Conservation (phyloP, 2,888 invertebrate genomes). For the Lochmaea crataegi region DNA sequence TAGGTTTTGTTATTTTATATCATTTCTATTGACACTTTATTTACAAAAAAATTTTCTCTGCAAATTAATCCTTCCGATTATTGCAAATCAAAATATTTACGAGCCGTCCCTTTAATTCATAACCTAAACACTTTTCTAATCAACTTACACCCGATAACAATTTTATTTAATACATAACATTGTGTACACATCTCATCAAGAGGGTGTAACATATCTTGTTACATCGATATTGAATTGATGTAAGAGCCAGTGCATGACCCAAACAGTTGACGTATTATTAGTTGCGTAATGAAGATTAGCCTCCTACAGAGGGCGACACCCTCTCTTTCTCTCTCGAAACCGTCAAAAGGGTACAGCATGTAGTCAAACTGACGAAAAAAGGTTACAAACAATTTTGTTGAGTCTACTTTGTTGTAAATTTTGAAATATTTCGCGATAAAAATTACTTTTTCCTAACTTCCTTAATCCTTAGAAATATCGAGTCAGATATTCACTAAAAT, state of each 20-base stretch:
- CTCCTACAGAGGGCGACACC: conserved; percentile 58
- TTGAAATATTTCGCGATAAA: no score
- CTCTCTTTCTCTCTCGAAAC: conserved; percentile 43
- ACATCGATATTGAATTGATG: conserved; percentile 51
- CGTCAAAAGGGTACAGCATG: background rate
- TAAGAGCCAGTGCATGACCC: conserved; percentile 56
- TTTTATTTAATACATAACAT: conserved; percentile 36
- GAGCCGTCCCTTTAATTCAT: conserved; percentile 4
- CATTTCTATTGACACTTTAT: no score
- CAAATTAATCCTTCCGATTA: background rate
- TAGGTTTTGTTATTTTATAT: no score
- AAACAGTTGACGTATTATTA: conserved; percentile 60
- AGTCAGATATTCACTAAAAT: no score
- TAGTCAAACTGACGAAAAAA: background rate
- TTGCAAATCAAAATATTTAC: background rate
- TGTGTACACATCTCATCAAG: conserved; percentile 50
- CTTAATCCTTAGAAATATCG: no score
- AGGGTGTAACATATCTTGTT: conserved; percentile 55
- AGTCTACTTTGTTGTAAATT: no score
- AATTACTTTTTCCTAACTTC: no score
- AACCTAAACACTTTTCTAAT: conserved; percentile 4
- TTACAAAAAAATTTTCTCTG: no score
- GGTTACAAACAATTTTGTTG: background rate
- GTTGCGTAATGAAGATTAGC: conserved; percentile 64
- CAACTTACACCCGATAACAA: conserved; percentile 31